Base-by-base conservation (phyloP, 2,113 vertebrate genomes). In the Oncorhynchus keta region DNA sequence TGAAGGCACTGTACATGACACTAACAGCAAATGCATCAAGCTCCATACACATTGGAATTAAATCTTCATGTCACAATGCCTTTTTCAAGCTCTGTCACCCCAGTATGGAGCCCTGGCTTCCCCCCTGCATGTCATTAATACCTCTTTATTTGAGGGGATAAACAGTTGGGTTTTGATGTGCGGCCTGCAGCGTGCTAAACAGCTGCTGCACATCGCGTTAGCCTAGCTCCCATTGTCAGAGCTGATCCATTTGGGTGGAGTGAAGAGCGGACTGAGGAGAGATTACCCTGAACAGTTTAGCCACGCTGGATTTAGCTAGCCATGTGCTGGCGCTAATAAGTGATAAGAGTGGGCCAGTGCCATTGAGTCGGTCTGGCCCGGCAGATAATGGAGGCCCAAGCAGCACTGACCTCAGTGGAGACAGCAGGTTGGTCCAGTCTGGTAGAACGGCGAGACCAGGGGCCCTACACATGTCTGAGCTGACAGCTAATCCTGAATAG, bases 211-310 rank as follows among this genome's bases (percentile, higher is more conserved):
- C 51, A 62, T 62, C 16, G 20, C 18, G 59, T 9, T 22, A 22
- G n/a, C 3, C 18, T 22, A 16, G n/a, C 6, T 62, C 20, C 51
- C 51, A 62, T 22, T 62, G 59, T 16, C 20, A 62, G 59, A 62
- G 59, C 13, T 3, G 59, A 61, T 39, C 39, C 7, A 39, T 39
- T 45, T 45, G 30, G 7, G 67, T 7, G 67, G 30, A 20, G 39
- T 12, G 39, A 11, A 45, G 39, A 11, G 39, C 9, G 39, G 39
- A 12, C 39, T 45, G 2, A 45, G 30, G 73, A 67, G 51, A 83
- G 80, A 84, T 84, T 83, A 87, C 68, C 62, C 79, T 77, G 73
- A 82, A 81, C 76, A 87, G 71, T 75, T 84, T 82, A 78, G 72
- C 73, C 74, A 79, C 7, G 74, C 75, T 55, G 78, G 76, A 84